Percentiles rank a stretch among this genome's conserved stretches.
Conservation (phyloP, 2,888 invertebrate genomes). For the Bembecia ichneumoniformis region DNA sequence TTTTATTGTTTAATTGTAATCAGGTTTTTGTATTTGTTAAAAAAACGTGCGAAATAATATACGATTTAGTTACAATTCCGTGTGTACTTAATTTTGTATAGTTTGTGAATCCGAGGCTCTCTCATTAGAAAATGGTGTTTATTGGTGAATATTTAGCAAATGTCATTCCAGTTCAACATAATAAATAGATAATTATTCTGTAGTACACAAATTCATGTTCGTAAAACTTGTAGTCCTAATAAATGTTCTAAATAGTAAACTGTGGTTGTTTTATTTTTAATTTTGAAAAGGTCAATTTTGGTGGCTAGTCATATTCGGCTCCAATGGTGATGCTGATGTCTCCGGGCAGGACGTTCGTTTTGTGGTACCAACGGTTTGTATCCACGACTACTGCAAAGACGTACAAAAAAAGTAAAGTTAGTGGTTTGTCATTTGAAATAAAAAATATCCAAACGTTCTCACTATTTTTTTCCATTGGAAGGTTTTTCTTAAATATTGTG, state of each 20-base stretch:
- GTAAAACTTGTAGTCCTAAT: neutral
- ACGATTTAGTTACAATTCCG: slow-evolving; percentile 2
- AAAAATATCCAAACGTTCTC: no score
- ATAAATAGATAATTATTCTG: slow-evolving; percentile 8
- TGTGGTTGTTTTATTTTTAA: neutral
- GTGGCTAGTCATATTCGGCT: slow-evolving; percentile 85
- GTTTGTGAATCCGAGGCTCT: slow-evolving; percentile 30
- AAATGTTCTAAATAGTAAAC: neutral
- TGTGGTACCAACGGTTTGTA: slow-evolving; percentile 97
- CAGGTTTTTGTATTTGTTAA: neutral
- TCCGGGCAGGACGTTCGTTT: slow-evolving; percentile 87
- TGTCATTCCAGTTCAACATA: slow-evolving; percentile 21
- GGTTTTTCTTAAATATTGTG: no score
- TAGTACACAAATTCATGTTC: neutral
- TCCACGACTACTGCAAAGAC: slow-evolving; percentile 86
- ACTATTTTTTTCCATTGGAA: no score
- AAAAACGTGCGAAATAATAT: neutral
- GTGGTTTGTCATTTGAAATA: no score
- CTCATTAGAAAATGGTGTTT: slow-evolving; percentile 13
- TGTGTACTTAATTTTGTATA: slow-evolving; percentile 44
- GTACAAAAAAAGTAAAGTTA: neutral
- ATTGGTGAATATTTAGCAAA: slow-evolving; percentile 8
- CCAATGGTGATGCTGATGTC: slow-evolving; percentile 96
- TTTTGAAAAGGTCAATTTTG: no score
- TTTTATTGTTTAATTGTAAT: neutral